Conservation (phyloP, 1,140 invertebrate genomes). For the Kradibia gibbosae region DNA sequence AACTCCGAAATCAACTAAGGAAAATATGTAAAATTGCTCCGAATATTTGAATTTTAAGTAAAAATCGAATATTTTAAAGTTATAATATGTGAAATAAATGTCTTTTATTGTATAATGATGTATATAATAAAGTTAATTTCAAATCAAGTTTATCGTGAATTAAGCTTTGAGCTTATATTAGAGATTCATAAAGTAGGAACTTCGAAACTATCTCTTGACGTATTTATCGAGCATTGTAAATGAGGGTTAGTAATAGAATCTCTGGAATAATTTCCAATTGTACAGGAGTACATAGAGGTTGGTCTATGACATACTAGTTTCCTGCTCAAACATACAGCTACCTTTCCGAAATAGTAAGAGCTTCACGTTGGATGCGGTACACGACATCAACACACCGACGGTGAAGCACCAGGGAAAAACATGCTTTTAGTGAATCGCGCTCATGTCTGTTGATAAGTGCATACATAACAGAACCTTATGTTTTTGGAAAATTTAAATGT, state of each 20-base stretch:
- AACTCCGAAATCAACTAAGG: too few species aligned
- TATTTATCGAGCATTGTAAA: conserved; percentile 24
- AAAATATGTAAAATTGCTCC: too few species aligned
- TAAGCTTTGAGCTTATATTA: conserved; percentile 5
- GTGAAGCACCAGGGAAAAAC: neutral
- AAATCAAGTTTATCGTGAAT: conserved; percentile 29
- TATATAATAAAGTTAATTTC: conserved; percentile 29
- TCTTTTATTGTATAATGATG: neutral
- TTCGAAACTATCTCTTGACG: conserved; percentile 21
- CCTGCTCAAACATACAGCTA: conserved; percentile 46
- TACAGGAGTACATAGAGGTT: conserved; percentile 17
- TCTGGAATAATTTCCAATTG: conserved; percentile 46
- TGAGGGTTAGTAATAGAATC: conserved; percentile 40
- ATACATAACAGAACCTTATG: conserved; percentile 55
- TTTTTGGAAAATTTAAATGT: conserved; percentile 53
- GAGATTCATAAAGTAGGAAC: neutral
- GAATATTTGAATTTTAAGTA: too few species aligned
- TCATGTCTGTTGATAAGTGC: conserved; percentile 60
- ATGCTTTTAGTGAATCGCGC: conserved; percentile 44
- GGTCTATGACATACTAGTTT: conserved; percentile 51
- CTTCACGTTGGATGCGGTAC: conserved; percentile 37
- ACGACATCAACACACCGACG: neutral
- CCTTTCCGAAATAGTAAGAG: conserved; percentile 10
- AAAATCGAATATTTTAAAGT: neutral
- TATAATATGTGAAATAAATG: neutral